Conservation (phyloP, 2,888 invertebrate species). For the Pyrgus malvae region DNA sequence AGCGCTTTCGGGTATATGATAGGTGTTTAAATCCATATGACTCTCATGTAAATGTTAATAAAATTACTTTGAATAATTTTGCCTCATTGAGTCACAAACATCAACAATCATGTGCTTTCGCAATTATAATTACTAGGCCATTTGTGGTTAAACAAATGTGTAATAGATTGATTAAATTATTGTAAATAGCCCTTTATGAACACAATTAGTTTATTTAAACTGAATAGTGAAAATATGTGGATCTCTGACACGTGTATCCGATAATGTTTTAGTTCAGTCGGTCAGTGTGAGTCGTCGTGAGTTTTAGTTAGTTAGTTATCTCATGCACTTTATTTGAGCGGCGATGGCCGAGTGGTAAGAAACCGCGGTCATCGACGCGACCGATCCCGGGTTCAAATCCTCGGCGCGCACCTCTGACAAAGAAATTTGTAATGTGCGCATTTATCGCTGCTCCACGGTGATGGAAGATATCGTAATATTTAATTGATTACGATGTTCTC, state of each 20-base stretch:
- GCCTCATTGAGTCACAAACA: no score
- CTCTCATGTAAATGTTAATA: no score
- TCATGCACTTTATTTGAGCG: neutral
- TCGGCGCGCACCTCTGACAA: no score
- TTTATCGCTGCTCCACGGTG: no score
- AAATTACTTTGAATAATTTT: neutral
- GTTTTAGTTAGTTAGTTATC: neutral
- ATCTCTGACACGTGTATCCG: constrained; percentile 19
- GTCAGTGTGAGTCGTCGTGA: constrained; percentile 1
- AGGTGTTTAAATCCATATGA: no score
- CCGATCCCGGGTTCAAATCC: no score
- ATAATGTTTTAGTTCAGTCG: constrained; percentile 22
- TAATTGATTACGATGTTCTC: no score
- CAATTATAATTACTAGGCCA: neutral
- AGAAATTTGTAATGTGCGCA: no score
- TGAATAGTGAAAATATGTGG: constrained; percentile 1
- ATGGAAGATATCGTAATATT: no score
- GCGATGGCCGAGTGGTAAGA: neutral
- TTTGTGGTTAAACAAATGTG: neutral
- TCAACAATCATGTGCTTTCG: neutral
- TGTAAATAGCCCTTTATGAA: constrained; percentile 6
- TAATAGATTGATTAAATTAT: neutral
- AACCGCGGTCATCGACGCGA: neutral
- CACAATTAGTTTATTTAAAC: constrained; percentile 17
- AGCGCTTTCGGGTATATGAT: no score